Base-by-base conservation (phyloP, 2,113 vertebrate genomes). In the Mohoua ochrocephala region DNA sequence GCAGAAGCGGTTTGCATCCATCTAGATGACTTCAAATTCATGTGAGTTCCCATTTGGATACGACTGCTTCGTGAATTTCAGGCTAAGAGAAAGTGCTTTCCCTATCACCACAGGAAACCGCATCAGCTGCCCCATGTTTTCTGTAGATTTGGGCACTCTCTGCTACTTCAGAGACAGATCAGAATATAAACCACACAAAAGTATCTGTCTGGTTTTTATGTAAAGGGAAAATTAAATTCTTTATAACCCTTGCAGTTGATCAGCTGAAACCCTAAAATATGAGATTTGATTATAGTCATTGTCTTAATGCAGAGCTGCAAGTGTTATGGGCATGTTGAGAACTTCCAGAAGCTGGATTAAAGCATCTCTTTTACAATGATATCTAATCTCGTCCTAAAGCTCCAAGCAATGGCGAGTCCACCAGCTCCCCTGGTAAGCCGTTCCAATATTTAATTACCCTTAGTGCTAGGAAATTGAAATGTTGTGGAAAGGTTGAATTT, bases 361-460 rank as follows among this genome's bases (percentile, higher is more conserved):
- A 97, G 96, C 96, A 97, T 95, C 95, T 95, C 94, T 96, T 97
- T 97, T 97, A 96, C 95, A 97, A 96, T 97, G 96, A 96, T 96
- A 95, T 96, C 91, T 97, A 97, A 95, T 95, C 94, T 96, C 96
- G 11, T 97, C 96, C 95, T 97, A 97, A 97, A 96, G 94, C 95
- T 97, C 95, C 95, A 95, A 97, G 96, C 96, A 92, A 97, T 97
- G 96, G 96, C 95, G 89, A 97, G 96, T 95, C 96, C 96, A 93
- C 91, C 94, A 93, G 95, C 96, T 97, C 95, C 95, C 96, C 91
- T 96, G 96, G 96, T 97, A 97, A 97, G 96, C 96, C n/a, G 7
- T 94, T 97, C 94, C 96, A 93, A 96, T 97, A 87, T 97, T 96
- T 97, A 95, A 97, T 97, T 97, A 94, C 96, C 96, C 94, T 76